Percentiles rank a stretch among this genome's conserved stretches.
These are phyloP conservation scores for Pardosa pseudoannulata DNA, from an alignment of 2,888 invertebrate genomes.

Conservation along the genomic window DNA sequence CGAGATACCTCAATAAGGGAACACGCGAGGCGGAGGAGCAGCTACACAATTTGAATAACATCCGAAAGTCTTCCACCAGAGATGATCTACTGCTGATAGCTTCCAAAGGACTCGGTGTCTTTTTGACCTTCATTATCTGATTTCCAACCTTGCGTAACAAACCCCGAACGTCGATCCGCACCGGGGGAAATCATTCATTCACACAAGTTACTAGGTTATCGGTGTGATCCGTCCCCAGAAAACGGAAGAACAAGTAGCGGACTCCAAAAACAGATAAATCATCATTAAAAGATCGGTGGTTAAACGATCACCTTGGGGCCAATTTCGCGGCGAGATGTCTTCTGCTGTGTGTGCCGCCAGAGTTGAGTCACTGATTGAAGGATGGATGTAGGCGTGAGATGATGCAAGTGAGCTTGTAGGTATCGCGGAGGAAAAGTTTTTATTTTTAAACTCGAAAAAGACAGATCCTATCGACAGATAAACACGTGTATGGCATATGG, in stretches of 20 bases:
- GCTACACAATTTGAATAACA: constrained; percentile 12
- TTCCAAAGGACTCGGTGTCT: neutral
- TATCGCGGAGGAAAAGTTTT: too few relatives aligned
- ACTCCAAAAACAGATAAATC: neutral
- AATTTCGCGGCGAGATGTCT: too few relatives aligned
- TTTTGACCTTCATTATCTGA: constrained; percentile 7
- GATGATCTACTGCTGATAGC: neutral
- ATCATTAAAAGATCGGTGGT: neutral
- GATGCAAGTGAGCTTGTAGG: too few relatives aligned
- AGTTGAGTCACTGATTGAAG: too few relatives aligned
- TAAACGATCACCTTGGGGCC: neutral
- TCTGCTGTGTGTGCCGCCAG: too few relatives aligned
- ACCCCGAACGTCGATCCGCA: neutral
- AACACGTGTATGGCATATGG: too few relatives aligned
- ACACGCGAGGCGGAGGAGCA: neutral
- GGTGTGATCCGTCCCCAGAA: neutral
- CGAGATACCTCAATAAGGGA: too few relatives aligned
- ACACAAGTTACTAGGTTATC: constrained; percentile 14
- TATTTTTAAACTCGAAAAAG: too few relatives aligned
- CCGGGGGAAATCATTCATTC: constrained; percentile 6
- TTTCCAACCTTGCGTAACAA: constrained; percentile 11
- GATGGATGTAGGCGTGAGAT: too few relatives aligned
- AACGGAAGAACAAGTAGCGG: constrained; percentile 6
- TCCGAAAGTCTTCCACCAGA: neutral
- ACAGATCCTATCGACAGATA: too few relatives aligned